Base-by-base conservation (phyloP, 2,113 vertebrate genomes). In the Trematomus loennbergii region DNA sequence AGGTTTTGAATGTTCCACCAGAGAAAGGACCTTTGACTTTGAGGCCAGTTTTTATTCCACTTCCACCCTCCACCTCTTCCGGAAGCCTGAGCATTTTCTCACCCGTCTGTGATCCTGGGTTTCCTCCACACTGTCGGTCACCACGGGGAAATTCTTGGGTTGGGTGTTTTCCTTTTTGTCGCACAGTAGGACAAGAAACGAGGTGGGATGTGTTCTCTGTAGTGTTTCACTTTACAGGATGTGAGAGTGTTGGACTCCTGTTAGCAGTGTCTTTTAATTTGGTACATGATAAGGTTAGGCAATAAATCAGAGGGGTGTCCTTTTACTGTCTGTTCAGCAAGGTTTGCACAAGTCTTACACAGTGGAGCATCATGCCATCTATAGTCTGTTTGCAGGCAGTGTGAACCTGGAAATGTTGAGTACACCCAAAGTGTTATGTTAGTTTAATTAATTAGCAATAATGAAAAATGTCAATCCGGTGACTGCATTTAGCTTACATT, bases 141-240 rank as follows among this genome's bases (percentile, higher is more conserved):
- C 84, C 73, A 79, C 82, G 69, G 64, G 89, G 84, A 93, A 89
- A 91, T 93, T 93, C 92, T 86, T 90, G 83, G 22, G 75, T 65
- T 82, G 81, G 83, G 85, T 77, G 70, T 25, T 77, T 83, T 40
- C 8, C 5, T 8, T 85, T n/a, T 70, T 81, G 78, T 79, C 8
- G 20, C 33, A 82, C 48, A 73, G 70, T 50, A 46, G 72, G 46
- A 59, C 63, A 63, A 74, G 69, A 80, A 86, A 81, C 52, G 29
- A 74, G 68, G 25, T 74, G 59, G 48, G 72, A 78, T 67, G 53
- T 33, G 67, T 85, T 87, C 66, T 62, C 52, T 15, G 62, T 66
- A 66, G 84, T 85, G n/a, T n/a, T n/a, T n/a, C n/a, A n/a, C n/a
- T n/a, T n/a, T n/a, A n/a, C n/a, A n/a, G n/a, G 90, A 89, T 89